Conservation (phyloP, 1,140 invertebrate species). For the Bombus consobrinus region DNA sequence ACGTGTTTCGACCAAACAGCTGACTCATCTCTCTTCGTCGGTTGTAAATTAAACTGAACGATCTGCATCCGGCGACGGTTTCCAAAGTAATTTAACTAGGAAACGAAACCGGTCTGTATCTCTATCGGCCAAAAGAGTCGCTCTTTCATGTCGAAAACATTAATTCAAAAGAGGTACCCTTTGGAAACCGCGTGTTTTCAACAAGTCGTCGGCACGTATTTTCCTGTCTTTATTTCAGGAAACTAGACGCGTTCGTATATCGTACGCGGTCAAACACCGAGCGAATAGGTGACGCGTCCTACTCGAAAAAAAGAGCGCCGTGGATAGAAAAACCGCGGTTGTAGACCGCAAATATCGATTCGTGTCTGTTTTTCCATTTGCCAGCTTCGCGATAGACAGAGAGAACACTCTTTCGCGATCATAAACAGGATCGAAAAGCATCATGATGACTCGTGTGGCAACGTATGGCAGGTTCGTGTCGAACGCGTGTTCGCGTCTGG, state of each 20-base stretch:
- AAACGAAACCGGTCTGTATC: not conserved
- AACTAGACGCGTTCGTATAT: not conserved
- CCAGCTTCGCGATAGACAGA: not conserved
- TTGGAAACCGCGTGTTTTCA: not conserved
- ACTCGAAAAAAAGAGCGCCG: no score
- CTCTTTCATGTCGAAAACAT: constrained; percentile 8
- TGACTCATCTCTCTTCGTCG: not conserved
- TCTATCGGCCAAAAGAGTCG: not conserved
- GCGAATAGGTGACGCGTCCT: not conserved
- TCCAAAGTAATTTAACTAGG: constrained; percentile 15
- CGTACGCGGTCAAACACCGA: not conserved
- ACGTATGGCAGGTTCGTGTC: not conserved
- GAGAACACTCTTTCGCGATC: not conserved
- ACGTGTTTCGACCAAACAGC: constrained; percentile 1
- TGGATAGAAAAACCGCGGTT: no score
- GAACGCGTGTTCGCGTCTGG: not conserved
- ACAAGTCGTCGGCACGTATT: not conserved
- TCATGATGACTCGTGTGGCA: not conserved
- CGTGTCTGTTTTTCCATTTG: not conserved
- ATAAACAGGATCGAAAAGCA: not conserved
- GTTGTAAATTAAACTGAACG: constrained; percentile 19
- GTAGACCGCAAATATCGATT: not conserved
- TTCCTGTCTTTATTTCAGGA: not conserved
- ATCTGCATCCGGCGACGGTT: not conserved
- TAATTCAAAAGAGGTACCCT: not conserved